Base-by-base conservation (phyloP, 2,113 vertebrate genomes). In the Shinisaurus crocodilurus region DNA sequence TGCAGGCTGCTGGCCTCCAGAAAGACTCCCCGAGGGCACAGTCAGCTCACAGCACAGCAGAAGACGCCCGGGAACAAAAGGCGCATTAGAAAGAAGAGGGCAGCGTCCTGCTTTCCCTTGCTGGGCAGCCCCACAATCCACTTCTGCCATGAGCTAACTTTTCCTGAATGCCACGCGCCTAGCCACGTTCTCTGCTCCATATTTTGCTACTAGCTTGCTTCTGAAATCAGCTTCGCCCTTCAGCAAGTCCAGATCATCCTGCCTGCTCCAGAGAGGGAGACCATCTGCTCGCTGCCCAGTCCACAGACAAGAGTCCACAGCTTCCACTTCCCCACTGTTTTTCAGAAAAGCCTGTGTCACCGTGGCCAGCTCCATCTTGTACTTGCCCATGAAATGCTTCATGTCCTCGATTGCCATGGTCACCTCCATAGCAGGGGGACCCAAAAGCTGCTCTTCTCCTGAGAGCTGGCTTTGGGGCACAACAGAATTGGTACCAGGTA, bases 291-390 rank as follows among this genome's bases (percentile, higher is more conserved):
- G 96, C 72, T 82, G 96, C 40, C 98, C 98, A 0, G 92, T 96
- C 23, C 93, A 94, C 92, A 99, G 96, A 89, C 98, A 98, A 12
- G 95, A 90, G 5, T 87, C 95, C 1, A 98, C 98, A 25, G 96
- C 96, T 34, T 96, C 94, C 57, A 98, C 90, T 18, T 99, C 98
- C 70, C 99, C 99, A 0, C 96, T 99, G 93, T 98, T 98, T 94
- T 98, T 99, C 88, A 99, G 92, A 75, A 99, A 97, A 0, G 98
- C 98, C 93, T 98, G 99, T 72, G 98, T 98, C 45, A 99, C 98
- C 29, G 95, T 96, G 6, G 94, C 93, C 7, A 99, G 92, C 95
- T 98, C 97, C 93, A 98, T 91, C n/a, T 96, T 90, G 1, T 98
- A 98, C 85, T 97, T 95, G 23, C 95, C 94, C 98, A 99, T 98